Base-by-base conservation (phyloP, 2,888 invertebrate genomes). In the Drosophila hamatofila region DNA sequence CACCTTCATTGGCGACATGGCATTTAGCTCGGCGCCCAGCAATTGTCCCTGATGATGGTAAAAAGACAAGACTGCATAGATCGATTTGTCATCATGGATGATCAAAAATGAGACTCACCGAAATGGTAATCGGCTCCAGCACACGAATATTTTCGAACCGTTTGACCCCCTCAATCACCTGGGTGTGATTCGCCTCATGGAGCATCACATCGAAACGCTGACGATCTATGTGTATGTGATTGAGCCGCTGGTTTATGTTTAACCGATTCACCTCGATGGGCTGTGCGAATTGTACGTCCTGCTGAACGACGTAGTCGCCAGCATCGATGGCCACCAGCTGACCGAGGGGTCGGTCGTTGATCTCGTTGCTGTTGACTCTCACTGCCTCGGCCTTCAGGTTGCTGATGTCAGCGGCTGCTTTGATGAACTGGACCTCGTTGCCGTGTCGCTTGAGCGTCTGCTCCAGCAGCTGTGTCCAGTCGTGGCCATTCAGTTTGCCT, bases 401-500 rank as follows among this genome's bases (percentile, higher is more conserved):
- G 42, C 59, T 69, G 3, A 93, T 80, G 9, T 78, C 72, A 0
- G 82, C 78, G 2, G 81, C 56, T 4, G 88, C 79, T 33, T 90
- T 92, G 6, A 95, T 86, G 39, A 89, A 88, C 90, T 95, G 95
- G 78, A 94, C 83, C 2, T 83, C 71, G 1, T 12, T 39, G 48
- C 94, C 94, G 2, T 78, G 77, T 23, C 92, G 93, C 87, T 93
- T 94, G 14, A 95, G 86, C 1, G 93, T 92, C 72, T 93, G 92
- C 58, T 93, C 90, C 27, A 93, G 70, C 33, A 95, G 83, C 12
- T 92, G 87, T 1, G 88, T 75, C 77, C 95, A 91, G 60, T 91
- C 90, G 5, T 93, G 83, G 12, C 92, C 92, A 84, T 95, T 95
- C 0, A 95, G 83, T 14, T 88, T 91, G n/a, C 94, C 94, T 3